Evolutionary conservation across 2,797 vertebrate genomes (phyloP).

Genomic region (Setipinna tenuifilis): DNA sequence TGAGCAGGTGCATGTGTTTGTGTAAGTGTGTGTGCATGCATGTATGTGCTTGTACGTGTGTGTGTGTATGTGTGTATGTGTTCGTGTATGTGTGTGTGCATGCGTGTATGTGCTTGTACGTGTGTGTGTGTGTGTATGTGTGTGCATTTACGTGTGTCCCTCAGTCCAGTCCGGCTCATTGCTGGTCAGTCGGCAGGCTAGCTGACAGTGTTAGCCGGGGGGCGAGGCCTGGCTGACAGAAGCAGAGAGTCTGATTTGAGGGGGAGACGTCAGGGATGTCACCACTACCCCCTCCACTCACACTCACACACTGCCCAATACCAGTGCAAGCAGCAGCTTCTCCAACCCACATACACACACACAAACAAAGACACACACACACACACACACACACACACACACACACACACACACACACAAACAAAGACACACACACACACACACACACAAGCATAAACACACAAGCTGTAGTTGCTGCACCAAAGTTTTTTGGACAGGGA

Average conservation of each 20-base stretch:
- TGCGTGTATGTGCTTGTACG: slow-evolving; percentile 7
- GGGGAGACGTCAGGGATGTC: slow-evolving; percentile 84
- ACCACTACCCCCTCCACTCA: slow-evolving; percentile 91
- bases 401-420: not conserved
- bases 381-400: not conserved
- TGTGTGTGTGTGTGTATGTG: slow-evolving; percentile 39
- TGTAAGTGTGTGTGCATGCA: slow-evolving; percentile 42
- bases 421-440: not conserved
- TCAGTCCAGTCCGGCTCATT: slow-evolving; percentile 19
- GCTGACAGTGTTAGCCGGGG: slow-evolving; percentile 96
- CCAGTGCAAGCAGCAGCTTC: slow-evolving; percentile 32
- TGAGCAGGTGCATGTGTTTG: slow-evolving; percentile 43
- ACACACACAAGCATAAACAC: not conserved
- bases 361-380: not conserved
- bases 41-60: slow-evolving; percentile 44
- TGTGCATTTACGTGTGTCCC: slow-evolving; percentile 45
- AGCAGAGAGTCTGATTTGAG: slow-evolving; percentile 96
- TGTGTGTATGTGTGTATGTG: not conserved
- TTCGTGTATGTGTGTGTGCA: not conserved
- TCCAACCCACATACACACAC: slow-evolving; percentile 67
- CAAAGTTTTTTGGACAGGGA: slow-evolving; percentile 92
- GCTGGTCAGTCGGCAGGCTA: slow-evolving; percentile 77
- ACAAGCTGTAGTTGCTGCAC: slow-evolving; percentile 62
- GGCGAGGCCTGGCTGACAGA: slow-evolving; percentile 98
- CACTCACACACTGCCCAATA: slow-evolving; percentile 59